Base-by-base conservation (phyloP, 2,113 vertebrate species). In the Phaethon lepturus region DNA sequence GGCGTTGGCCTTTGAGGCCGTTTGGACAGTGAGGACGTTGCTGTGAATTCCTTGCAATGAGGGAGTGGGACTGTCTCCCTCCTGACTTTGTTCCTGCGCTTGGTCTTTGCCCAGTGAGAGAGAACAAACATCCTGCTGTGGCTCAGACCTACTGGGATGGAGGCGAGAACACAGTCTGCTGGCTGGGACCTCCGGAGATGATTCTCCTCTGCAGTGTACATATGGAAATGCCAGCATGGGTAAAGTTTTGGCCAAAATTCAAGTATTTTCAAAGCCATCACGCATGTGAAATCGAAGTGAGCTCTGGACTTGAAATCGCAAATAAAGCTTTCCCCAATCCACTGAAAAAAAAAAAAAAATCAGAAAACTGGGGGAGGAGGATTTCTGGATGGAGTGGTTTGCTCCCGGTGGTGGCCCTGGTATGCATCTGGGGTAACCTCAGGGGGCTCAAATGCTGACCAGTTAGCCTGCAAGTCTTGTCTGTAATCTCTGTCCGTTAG, bases 291-390 rank as follows among this genome's bases (percentile, higher is more conserved):
- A 89, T 8, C 10, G 4, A 50, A 75, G 31, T 7, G 63, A 71
- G 31, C 56, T 53, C 17, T 45, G 15, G 28, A 67, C 35, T 31
- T 80, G 52, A 56, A 84, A 49, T 88, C 35, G 35, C 28, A 56
- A 71, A n/a, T 40, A 69, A 45, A 33, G 14, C 8, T 42, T 75
- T 28, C 24, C 31, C 45, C 66, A 66, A 66, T 47, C 19, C 24
- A 50, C 28, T 50, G 42, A 13, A 28, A 16, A 28, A 47, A 28
- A 13, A 28, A 16, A 28, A 47, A 28, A 69, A 29, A 29, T 12
- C 8, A 18, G 38, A 23, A 69, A 19, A 47, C 18, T 8, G 13
- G 2, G 4, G 33, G 35, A 26, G 2, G 12, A 6, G 4, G 4
- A 44, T 52, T 72, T 86, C 38, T 68, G 42, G 47, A 38, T 17